A percentile compares a stretch with the other conserved stretches of the same genome.
phyloP scores from a whole-genome alignment of 92 coral and sea anemone genomes.

The Epizoanthus rinbou region DNA sequence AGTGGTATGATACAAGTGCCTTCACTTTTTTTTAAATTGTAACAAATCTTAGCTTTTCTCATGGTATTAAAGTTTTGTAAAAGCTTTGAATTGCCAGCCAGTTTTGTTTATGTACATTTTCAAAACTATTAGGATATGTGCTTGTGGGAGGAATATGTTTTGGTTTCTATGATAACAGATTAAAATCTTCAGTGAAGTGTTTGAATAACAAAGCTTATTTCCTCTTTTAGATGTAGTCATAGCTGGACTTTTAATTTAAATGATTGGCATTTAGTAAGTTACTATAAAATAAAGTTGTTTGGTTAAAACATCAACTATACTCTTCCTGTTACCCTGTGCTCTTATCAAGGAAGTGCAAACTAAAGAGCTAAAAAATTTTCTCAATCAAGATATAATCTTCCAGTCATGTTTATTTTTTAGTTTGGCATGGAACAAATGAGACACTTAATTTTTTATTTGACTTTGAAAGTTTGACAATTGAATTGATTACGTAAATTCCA shows the following conservation, averaged over 20 bases:
- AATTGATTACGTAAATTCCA: too few species aligned
- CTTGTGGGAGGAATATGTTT: background rate
- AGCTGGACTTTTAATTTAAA: background rate
- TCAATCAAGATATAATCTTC: too few species aligned
- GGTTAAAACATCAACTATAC: background rate
- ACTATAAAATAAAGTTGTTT: background rate
- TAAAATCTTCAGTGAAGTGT: conserved; percentile 1
- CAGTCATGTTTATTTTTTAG: background rate
- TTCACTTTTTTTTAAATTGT: background rate
- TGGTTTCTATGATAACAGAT: background rate
- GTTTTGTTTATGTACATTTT: background rate
- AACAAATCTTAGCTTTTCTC: background rate
- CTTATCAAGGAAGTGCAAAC: conserved; percentile 17
- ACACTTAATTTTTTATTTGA: too few species aligned
- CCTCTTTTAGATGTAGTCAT: conserved; percentile 5
- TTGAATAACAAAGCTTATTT: conserved; percentile 10
- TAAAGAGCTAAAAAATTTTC: background rate
- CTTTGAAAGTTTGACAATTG: too few species aligned
- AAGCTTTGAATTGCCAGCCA: background rate
- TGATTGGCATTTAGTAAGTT: background rate
- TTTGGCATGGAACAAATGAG: background rate
- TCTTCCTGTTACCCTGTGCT: conserved; percentile 2
- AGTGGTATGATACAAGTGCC: background rate
- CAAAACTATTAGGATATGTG: too few species aligned
- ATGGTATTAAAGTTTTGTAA: background rate